A percentile compares a stretch with the other conserved stretches of the same genome.
Conservation (phyloP, 2,113 vertebrate genomes). For the Bujurquina vittata region DNA sequence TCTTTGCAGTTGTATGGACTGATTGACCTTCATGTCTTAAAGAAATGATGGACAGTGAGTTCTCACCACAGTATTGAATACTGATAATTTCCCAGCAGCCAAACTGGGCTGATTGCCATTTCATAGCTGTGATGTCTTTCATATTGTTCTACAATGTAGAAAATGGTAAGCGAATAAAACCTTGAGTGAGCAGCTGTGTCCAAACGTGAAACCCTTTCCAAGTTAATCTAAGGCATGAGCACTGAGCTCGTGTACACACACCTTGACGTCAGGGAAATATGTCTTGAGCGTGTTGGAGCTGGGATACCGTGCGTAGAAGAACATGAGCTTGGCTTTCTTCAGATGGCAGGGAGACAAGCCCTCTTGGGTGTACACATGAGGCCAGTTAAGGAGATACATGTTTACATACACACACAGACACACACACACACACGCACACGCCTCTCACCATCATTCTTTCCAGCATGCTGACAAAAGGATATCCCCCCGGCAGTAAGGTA, state of each 20-base stretch:
- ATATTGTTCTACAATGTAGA: background rate
- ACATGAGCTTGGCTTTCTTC: conserved; percentile 99
- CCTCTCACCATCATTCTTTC: background rate
- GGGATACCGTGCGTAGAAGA: conserved; percentile 98
- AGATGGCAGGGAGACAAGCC: conserved; percentile 97
- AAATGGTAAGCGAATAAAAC: background rate
- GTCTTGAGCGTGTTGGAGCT: conserved; percentile 99
- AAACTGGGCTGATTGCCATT: background rate
- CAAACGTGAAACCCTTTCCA: background rate
- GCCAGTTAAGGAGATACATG: conserved; percentile 66
- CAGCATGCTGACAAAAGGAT: conserved; percentile 73
- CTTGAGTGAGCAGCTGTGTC: background rate
- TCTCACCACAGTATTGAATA: background rate
- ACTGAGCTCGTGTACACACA: conserved; percentile 61
- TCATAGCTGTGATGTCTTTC: rapidly evolving
- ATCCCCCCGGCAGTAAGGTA: conserved; percentile 79
- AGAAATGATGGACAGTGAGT: background rate
- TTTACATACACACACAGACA: conserved; percentile 21
- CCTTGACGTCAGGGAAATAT: conserved; percentile 99
- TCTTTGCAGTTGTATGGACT: background rate
- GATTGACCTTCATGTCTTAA: background rate
- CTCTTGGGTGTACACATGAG: conserved; percentile 86
- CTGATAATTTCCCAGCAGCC: background rate
- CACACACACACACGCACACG: conserved; percentile 6
- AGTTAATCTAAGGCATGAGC: background rate